Percentiles rank a stretch among this genome's conserved stretches.
These are phyloP conservation scores for Perognathus longimembris DNA, from an alignment of 2,113 vertebrate species.

Conservation along the genomic window DNA sequence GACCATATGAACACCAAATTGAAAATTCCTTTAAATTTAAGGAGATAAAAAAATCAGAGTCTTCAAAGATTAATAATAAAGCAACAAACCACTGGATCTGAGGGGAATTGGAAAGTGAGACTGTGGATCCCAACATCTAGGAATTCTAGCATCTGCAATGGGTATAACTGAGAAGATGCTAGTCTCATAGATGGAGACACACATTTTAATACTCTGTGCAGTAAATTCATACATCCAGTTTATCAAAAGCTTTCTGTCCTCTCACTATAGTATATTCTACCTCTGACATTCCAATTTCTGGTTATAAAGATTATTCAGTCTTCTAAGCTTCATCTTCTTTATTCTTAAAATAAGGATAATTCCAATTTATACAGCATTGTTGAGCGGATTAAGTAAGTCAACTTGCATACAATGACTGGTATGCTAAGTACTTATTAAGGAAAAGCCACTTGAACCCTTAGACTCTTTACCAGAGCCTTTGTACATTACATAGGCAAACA, in stretches of 20 bases:
- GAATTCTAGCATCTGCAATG: background rate
- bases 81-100: background rate
- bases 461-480: background rate
- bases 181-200: background rate
- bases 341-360: conserved; percentile 52
- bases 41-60: background rate
- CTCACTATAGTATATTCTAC: background rate
- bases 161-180: background rate
- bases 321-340: background rate
- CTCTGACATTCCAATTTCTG: background rate
- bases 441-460: background rate
- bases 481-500: background rate
- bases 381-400: background rate
- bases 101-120: background rate
- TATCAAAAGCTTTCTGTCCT: background rate
- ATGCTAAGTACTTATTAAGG: background rate
- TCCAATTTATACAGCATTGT: conserved; percentile 15
- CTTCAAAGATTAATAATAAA: background rate
- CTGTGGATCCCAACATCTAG: too few relatives aligned
- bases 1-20: background rate
- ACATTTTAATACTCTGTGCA: background rate
- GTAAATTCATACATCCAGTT: background rate
- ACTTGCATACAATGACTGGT: conserved; percentile 12
- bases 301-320: background rate
- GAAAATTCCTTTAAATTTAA: conserved; percentile 33